Evolutionary conservation across 2,888 invertebrate genomes (phyloP).

Genomic region (Xiphydria camelus): DNA sequence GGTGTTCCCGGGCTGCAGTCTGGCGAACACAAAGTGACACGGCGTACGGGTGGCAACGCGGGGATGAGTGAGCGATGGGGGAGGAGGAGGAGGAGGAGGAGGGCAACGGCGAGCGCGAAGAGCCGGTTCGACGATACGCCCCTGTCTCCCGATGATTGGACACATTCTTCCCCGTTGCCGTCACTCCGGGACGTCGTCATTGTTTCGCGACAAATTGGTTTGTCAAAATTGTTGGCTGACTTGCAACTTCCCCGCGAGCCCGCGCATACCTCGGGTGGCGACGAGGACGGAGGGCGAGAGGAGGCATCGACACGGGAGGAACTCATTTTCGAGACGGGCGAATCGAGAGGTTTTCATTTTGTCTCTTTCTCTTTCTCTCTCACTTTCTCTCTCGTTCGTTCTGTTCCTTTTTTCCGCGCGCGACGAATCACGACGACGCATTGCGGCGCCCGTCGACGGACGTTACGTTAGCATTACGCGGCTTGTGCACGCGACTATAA

Average conservation of each 20-base stretch:
- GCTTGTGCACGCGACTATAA: no score
- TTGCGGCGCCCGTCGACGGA: no score
- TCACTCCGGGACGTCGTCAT: slow-evolving; percentile 26
- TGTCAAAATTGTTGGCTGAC: slow-evolving; percentile 29
- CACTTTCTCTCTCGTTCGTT: neutral
- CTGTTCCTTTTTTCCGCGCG: neutral
- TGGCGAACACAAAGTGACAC: slow-evolving; percentile 24
- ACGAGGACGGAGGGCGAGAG: no score
- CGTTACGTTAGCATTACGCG: no score
- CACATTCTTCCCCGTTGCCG: slow-evolving; percentile 32
- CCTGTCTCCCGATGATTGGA: slow-evolving; percentile 34
- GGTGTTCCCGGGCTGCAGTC: slow-evolving; percentile 19
- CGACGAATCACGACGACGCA: no score
- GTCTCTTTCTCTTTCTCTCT: neutral
- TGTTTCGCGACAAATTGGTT: slow-evolving; percentile 45
- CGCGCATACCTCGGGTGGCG: neutral
- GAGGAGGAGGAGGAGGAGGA: neutral
- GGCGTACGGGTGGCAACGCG: neutral
- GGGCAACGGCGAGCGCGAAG: no score
- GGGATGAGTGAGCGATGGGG: neutral
- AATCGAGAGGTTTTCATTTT: neutral
- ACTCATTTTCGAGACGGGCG: no score
- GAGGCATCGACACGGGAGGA: no score
- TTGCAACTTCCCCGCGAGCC: neutral
- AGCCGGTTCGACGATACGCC: slow-evolving; percentile 1